A percentile compares a stretch with the other conserved stretches of the same genome.
These are phyloP conservation scores for Syngnathus rostellatus DNA, from an alignment of 2,797 vertebrate species.

Conservation along the genomic window DNA sequence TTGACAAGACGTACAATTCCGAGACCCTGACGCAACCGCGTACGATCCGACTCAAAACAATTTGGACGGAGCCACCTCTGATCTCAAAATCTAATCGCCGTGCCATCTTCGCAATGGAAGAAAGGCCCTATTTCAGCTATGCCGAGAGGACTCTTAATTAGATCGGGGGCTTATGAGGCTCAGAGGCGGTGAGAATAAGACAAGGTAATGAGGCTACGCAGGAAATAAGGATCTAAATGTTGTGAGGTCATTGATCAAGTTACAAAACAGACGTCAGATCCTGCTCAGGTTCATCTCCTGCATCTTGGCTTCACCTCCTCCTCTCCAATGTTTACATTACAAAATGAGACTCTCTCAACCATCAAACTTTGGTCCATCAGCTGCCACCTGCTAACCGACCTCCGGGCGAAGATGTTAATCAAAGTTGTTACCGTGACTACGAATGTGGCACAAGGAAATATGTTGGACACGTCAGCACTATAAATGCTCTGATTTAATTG, in stretches of 20 bases:
- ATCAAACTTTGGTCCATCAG: slow-evolving; percentile 8
- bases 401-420: slow-evolving; percentile 20
- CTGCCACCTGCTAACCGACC: slow-evolving; percentile 21
- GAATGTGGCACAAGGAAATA: slow-evolving; percentile 10
- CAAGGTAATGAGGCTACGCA: slow-evolving; percentile 20
- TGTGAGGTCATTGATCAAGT: slow-evolving; percentile 35
- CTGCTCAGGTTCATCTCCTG: slow-evolving; percentile 12
- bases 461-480: slow-evolving; percentile 3
- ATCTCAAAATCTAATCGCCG: slow-evolving; percentile 29
- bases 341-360: slow-evolving; percentile 21
- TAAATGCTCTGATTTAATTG: slow-evolving; percentile 6
- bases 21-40: neutral
- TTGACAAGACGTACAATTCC: slow-evolving; percentile 10
- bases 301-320: neutral
- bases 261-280: slow-evolving; percentile 21
- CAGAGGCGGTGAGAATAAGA: slow-evolving; percentile 26
- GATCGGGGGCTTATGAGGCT: slow-evolving; percentile 38
- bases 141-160: slow-evolving; percentile 38
- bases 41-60: slow-evolving; percentile 12
- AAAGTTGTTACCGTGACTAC: slow-evolving; percentile 9
- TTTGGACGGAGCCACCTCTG: slow-evolving; percentile 38
- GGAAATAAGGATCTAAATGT: slow-evolving; percentile 32
- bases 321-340: slow-evolving; percentile 2
- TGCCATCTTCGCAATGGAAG: slow-evolving; percentile 10
- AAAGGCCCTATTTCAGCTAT: slow-evolving; percentile 14